Percentiles rank a stretch among this genome's conserved stretches.
Evolutionary conservation across 2,888 invertebrate genomes (phyloP).

Genomic region (Osmoderma eremita): DNA sequence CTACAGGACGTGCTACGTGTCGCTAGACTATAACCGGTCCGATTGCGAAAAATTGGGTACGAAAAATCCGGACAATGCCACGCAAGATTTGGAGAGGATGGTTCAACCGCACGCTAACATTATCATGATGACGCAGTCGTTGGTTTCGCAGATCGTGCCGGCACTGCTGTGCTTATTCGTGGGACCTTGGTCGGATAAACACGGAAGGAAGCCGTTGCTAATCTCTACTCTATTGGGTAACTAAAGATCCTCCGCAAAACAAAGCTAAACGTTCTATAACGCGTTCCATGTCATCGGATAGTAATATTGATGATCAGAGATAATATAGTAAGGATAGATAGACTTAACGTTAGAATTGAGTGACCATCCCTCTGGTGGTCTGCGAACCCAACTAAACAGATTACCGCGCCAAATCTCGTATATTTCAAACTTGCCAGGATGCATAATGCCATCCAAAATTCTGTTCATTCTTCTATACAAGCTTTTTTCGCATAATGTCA

Average conservation of each 20-base stretch:
- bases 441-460: too few relatives aligned
- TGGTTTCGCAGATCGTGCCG: conserved; percentile 15
- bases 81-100: conserved; percentile 65
- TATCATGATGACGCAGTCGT: conserved; percentile 65
- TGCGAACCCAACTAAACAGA: too few relatives aligned
- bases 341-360: too few relatives aligned
- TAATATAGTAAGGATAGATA: too few relatives aligned
- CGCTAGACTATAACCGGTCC: conserved; percentile 67
- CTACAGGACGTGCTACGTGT: conserved; percentile 74
- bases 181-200: conserved; percentile 84
- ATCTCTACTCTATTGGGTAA: conserved; percentile 33
- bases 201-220: conserved; percentile 54
- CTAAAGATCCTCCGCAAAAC: not conserved
- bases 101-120: conserved; percentile 76
- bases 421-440: too few relatives aligned
- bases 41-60: conserved; percentile 71
- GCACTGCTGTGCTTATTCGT: conserved; percentile 73
- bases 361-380: too few relatives aligned
- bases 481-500: too few relatives aligned
- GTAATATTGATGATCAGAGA: too few relatives aligned
- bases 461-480: too few relatives aligned
- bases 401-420: too few relatives aligned
- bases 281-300: too few relatives aligned
- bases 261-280: too few relatives aligned
- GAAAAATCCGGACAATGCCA: conserved; percentile 67